Evolutionary conservation across 1,140 invertebrate species (phyloP), one percentile per base, ranked within the genome.

Genomic region (Diabrotica virgifera): DNA sequence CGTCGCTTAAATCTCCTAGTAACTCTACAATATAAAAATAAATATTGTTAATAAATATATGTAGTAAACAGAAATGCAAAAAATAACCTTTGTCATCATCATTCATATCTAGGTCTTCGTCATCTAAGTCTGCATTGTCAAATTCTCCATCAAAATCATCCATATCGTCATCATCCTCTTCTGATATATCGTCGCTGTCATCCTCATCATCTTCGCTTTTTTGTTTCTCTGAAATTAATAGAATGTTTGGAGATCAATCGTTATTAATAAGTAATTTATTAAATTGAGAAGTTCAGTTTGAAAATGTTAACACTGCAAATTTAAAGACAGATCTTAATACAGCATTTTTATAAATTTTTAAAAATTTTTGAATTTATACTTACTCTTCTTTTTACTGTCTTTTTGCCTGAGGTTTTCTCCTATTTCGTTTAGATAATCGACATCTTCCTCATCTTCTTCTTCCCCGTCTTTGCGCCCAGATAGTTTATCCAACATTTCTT

Each of bases 401-500:
- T 78, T 72, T 54, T 70, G 76, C 13, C 69, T 70, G 9, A 80
- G 78, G 50, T 77, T 80, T 62, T 78, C 70, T 57, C 83, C 77
- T 72, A 85, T 78, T 64, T 85, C 84, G 6, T 83, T 79, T 69
- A 85, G 73, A 56, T 77, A 85, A 73, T 86, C 86, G 10, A 87
- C 71, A 71, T 87, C 83, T 70, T 86, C 83, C 40, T 74, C 72
- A 36, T 74, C 64, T 70, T 87, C 83, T 70, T 86, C 83, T 38
- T 74, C 72, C 36, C 74, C 64, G 13, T 70, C 66, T 52, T 75
- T 75, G 58, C 77, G 71, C 0, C 82, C 83, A 2, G 82, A 83
- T 72, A 91, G 82, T 59, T 79, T 81, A 72, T 90, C 87, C 40
- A 94, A 78, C 80, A 94, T 90, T n/a, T 87, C 85, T 65, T 92